These are phyloP conservation scores for Ylistrum balloti DNA, from an alignment of 1,140 invertebrate species.

Conservation along the genomic window DNA sequence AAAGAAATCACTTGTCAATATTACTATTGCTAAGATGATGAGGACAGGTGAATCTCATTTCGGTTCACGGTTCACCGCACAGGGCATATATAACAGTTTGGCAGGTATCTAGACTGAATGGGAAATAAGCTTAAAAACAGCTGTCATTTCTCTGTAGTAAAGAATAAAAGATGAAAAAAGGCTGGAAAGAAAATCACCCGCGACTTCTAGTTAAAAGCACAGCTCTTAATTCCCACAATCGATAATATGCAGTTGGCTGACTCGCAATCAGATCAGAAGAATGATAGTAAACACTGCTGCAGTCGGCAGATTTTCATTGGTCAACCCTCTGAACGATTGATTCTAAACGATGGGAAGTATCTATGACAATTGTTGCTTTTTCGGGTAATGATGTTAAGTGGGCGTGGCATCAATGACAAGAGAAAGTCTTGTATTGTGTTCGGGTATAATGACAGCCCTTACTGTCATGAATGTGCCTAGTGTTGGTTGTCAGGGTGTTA, in stretches of 20 bases:
- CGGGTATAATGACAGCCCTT: background rate
- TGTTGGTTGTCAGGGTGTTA: background rate
- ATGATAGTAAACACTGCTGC: background rate
- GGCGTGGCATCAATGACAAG: background rate
- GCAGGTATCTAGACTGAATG: background rate
- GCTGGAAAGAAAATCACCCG: conserved; percentile 32
- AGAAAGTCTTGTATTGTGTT: background rate
- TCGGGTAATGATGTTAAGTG: conserved; percentile 26
- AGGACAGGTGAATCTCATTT: conserved; percentile 9
- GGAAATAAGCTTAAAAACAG: conserved; percentile 34
- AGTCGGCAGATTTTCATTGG: background rate
- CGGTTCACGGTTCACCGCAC: background rate
- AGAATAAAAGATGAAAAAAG: conserved; percentile 40
- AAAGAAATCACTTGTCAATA: conserved; percentile 2
- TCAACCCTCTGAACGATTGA: background rate
- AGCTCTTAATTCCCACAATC: conserved; percentile 38
- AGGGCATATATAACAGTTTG: conserved; percentile 25
- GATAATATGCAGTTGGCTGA: background rate
- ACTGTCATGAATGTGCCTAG: background rate
- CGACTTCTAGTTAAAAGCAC: conserved; percentile 34
- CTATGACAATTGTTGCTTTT: conserved; percentile 8
- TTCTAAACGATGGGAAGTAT: background rate
- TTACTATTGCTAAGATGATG: conserved; percentile 27
- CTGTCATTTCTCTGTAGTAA: background rate
- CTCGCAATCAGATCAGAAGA: background rate